A percentile compares a stretch with the other conserved stretches of the same genome.
Conservation (phyloP, 2,888 invertebrate genomes). For the Frankliniella fusca region DNA sequence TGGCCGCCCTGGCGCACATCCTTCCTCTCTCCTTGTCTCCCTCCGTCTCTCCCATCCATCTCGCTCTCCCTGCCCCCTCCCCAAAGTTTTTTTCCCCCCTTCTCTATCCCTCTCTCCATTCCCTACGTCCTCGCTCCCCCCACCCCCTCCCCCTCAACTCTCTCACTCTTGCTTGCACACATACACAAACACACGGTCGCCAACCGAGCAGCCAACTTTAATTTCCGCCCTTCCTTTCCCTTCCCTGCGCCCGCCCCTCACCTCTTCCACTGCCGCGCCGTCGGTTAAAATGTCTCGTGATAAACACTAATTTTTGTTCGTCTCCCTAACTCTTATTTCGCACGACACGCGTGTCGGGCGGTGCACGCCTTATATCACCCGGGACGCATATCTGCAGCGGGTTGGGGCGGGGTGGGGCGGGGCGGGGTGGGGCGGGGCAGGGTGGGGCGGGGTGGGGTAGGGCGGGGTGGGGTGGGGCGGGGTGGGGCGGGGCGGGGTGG, state of each 20-base stretch:
- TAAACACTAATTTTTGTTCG: conserved; percentile 2
- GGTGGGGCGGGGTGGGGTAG: neutral
- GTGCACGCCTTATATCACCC: too few relatives aligned
- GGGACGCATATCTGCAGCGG: too few relatives aligned
- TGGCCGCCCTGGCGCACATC: too few relatives aligned
- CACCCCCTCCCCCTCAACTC: neutral
- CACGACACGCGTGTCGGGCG: neutral
- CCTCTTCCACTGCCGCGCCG: neutral
- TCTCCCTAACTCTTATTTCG: conserved; percentile 6
- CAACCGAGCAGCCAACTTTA: neutral
- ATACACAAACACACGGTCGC: neutral
- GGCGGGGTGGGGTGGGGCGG: neutral
- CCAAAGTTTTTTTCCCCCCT: too few relatives aligned
- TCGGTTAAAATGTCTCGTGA: conserved; percentile 12
- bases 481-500: neutral
- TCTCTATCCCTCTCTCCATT: neutral
- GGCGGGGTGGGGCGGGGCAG: neutral
- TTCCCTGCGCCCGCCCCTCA: too few relatives aligned
- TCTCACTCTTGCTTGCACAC: neutral
- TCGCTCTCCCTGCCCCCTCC: too few relatives aligned
- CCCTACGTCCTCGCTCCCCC: neutral
- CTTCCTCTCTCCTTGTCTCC: too few relatives aligned
- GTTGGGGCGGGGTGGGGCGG: neutral
- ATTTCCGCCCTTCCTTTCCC: neutral
- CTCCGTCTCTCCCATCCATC: too few relatives aligned